Conservation (phyloP, 1,140 invertebrate species). For the Drosophila pandora region DNA sequence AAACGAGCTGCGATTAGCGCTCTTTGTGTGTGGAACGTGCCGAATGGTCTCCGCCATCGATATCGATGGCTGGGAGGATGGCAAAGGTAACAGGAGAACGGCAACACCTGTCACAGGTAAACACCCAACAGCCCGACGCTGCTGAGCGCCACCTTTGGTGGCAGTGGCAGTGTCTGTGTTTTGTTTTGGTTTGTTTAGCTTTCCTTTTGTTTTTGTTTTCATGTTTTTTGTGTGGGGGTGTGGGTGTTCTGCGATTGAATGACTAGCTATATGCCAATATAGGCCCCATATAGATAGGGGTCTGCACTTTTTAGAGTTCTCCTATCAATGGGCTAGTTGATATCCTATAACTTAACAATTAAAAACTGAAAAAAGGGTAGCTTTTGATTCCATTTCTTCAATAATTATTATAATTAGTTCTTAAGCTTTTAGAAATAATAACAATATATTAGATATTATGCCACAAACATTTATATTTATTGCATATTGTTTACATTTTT, state of each 20-base stretch:
- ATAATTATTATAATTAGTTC: too few relatives aligned
- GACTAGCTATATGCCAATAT: neutral
- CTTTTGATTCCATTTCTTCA: too few relatives aligned
- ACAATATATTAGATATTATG: too few relatives aligned
- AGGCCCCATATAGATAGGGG: neutral
- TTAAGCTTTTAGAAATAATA: too few relatives aligned
- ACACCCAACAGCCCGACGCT: neutral
- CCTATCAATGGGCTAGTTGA: neutral
- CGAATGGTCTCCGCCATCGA: constrained; percentile 28
- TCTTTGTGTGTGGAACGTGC: constrained; percentile 38
- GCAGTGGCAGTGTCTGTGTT: constrained; percentile 1
- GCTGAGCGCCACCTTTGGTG: neutral
- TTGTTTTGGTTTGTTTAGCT: neutral
- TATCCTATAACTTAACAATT: neutral
- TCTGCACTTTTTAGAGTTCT: neutral
- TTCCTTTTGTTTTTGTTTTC: neutral
- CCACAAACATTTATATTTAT: too few relatives aligned
- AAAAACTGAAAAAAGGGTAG: neutral
- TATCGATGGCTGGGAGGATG: neutral
- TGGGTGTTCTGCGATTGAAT: neutral
- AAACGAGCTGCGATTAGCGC: constrained; percentile 10
- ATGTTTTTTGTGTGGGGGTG: neutral
- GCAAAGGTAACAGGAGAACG: constrained; percentile 12
- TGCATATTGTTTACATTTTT: too few relatives aligned
- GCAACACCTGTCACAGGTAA: constrained; percentile 13